Evolutionary conservation across 1,140 invertebrate genomes (phyloP).

Genomic region (Lasaia peninsularis): DNA sequence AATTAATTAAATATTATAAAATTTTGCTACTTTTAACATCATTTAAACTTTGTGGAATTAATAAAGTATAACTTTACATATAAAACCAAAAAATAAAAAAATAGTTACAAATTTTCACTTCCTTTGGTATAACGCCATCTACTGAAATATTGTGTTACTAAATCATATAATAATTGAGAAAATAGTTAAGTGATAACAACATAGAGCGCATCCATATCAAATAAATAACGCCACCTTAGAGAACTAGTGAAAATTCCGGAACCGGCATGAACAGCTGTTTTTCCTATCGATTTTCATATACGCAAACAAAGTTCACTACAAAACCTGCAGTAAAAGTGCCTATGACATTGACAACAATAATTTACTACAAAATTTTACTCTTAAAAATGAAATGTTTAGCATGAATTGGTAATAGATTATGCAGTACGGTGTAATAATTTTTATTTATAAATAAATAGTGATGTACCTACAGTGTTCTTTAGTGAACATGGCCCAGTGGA

Average conservation of each 20-base stretch:
- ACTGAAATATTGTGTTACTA: neutral
- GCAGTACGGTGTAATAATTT: neutral
- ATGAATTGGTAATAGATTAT: neutral
- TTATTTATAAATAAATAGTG: conserved; percentile 7
- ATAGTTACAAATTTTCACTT: neutral
- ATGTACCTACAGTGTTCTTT: neutral
- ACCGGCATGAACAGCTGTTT: conserved; percentile 50
- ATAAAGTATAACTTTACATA: too few species aligned
- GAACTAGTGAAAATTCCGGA: conserved; percentile 1
- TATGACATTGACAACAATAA: neutral
- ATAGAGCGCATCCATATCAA: too few species aligned
- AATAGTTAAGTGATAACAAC: too few species aligned
- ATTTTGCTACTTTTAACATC: too few species aligned
- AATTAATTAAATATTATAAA: too few species aligned
- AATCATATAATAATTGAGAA: neutral
- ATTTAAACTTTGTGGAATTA: too few species aligned
- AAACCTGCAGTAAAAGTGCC: conserved; percentile 34
- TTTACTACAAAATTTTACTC: neutral
- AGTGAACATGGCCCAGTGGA: conserved; percentile 40
- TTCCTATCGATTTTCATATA: conserved; percentile 50
- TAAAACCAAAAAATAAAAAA: too few species aligned
- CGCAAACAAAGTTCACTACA: conserved; percentile 55
- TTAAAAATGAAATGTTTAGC: neutral
- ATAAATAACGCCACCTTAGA: neutral
- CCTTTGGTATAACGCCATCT: conserved; percentile 33